Evolutionary conservation across 1,140 invertebrate species (phyloP).

Genomic region (Anastrepha ludens): DNA sequence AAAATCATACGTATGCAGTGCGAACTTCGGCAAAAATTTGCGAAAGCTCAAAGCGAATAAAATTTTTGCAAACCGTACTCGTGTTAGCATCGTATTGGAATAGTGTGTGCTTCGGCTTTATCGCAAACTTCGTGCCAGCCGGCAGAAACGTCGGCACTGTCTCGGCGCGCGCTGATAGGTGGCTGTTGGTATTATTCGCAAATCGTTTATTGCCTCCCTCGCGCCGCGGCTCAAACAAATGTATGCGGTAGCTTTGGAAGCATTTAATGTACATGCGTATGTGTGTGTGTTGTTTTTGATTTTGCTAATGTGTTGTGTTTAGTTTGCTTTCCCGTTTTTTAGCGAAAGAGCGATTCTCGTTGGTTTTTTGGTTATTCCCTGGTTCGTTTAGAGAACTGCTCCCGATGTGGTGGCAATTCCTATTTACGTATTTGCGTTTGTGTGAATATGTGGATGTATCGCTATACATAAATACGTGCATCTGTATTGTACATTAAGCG

Average conservation of each 20-base stretch:
- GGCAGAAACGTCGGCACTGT: not conserved
- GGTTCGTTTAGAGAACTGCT: not conserved
- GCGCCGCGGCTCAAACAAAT: not conserved
- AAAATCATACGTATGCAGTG: not conserved
- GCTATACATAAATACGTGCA: no score
- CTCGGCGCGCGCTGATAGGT: conserved; percentile 10
- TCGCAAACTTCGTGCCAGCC: not conserved
- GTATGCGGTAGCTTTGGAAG: not conserved
- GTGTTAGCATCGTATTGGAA: not conserved
- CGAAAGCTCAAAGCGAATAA: conserved; percentile 54
- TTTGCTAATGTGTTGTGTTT: not conserved
- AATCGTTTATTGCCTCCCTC: not conserved
- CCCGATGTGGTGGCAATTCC: not conserved
- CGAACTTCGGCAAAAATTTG: conserved; percentile 53
- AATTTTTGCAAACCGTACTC: conserved; percentile 53
- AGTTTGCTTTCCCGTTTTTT: not conserved
- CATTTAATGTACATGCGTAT: not conserved
- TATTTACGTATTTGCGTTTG: not conserved
- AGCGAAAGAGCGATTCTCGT: not conserved
- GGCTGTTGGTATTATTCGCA: not conserved
- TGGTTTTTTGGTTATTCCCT: not conserved
- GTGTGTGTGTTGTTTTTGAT: not conserved
- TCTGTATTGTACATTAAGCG: no score
- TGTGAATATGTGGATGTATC: not conserved
- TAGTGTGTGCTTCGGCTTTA: not conserved